phyloP scores from a whole-genome alignment of 2,888 invertebrate genomes.

The Pycnomerus fuliginosus region DNA sequence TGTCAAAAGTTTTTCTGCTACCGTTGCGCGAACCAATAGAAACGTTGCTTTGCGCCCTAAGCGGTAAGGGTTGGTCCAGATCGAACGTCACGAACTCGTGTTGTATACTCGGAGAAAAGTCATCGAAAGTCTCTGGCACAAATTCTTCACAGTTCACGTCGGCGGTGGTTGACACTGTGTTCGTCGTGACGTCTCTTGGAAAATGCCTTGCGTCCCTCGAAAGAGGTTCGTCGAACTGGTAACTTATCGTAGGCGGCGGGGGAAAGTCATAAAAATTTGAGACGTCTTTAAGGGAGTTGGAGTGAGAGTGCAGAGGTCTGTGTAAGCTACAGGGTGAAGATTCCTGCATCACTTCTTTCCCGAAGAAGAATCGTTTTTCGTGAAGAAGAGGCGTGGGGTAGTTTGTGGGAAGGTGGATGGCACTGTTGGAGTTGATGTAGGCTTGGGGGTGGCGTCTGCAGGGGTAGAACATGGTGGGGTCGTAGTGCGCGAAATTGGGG shows the following conservation, averaged over 20 bases:
- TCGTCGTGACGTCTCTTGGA: slow-evolving; percentile 65
- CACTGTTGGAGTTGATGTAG: slow-evolving; percentile 51
- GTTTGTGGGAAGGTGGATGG: slow-evolving; percentile 40
- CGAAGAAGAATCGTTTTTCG: slow-evolving; percentile 65
- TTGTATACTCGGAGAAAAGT: slow-evolving; percentile 58
- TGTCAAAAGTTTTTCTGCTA: slow-evolving; percentile 50
- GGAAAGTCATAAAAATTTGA: slow-evolving; percentile 65
- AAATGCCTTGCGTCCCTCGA: slow-evolving; percentile 27
- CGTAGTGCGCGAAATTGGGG: slow-evolving; percentile 40
- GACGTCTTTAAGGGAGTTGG: slow-evolving; percentile 61
- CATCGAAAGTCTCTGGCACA: slow-evolving; percentile 52
- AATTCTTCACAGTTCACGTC: slow-evolving; percentile 55
- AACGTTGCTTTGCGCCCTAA: slow-evolving; percentile 44
- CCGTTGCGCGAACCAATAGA: slow-evolving; percentile 45
- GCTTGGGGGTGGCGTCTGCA: slow-evolving; percentile 54
- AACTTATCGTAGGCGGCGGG: slow-evolving; percentile 65
- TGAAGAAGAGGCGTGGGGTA: slow-evolving; percentile 46
- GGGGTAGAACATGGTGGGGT: slow-evolving; percentile 47
- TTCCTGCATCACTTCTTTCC: slow-evolving; percentile 57
- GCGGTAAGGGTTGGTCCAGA: slow-evolving; percentile 58
- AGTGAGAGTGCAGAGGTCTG: slow-evolving; percentile 51
- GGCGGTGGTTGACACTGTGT: slow-evolving; percentile 68
- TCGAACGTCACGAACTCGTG: slow-evolving; percentile 73
- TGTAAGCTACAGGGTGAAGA: slow-evolving; percentile 62
- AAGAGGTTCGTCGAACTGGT: slow-evolving; percentile 56